phyloP scores from a whole-genome alignment of 2,888 invertebrate species.

The Diploptera punctata region DNA sequence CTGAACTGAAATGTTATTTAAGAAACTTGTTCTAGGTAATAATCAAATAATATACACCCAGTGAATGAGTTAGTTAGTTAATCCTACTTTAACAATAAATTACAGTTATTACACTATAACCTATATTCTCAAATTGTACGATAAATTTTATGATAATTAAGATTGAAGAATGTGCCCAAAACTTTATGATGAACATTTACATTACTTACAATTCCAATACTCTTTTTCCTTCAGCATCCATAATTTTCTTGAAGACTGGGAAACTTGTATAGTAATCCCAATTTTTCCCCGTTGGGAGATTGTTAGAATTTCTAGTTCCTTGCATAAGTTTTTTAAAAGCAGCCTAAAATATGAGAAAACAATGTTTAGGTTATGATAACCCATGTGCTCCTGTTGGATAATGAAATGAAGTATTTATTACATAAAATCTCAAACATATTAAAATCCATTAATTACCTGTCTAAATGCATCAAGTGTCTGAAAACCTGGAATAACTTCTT shows the following conservation, averaged over 20 bases:
- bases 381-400: too few relatives aligned
- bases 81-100: too few relatives aligned
- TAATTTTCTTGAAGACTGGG: constrained; percentile 72
- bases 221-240: constrained; percentile 68
- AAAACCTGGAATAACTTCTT: constrained; percentile 36
- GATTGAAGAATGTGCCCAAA: too few relatives aligned
- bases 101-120: too few relatives aligned
- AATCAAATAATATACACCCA: too few relatives aligned
- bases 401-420: too few relatives aligned
- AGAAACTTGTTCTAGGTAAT: too few relatives aligned
- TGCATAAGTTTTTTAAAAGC: constrained; percentile 70
- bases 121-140: too few relatives aligned
- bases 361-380: neutral
- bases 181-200: too few relatives aligned
- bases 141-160: too few relatives aligned
- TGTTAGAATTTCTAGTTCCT: constrained; percentile 74
- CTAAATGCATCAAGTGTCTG: constrained; percentile 29
- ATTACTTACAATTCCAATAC: constrained; percentile 63
- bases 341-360: constrained; percentile 59
- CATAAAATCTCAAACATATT: neutral
- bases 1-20: too few relatives aligned
- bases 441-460: constrained; percentile 9
- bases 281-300: constrained; percentile 72
- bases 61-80: too few relatives aligned
- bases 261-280: constrained; percentile 79